Conservation (phyloP, 2,797 vertebrate species). For the Eupleurogrammus muticus region DNA sequence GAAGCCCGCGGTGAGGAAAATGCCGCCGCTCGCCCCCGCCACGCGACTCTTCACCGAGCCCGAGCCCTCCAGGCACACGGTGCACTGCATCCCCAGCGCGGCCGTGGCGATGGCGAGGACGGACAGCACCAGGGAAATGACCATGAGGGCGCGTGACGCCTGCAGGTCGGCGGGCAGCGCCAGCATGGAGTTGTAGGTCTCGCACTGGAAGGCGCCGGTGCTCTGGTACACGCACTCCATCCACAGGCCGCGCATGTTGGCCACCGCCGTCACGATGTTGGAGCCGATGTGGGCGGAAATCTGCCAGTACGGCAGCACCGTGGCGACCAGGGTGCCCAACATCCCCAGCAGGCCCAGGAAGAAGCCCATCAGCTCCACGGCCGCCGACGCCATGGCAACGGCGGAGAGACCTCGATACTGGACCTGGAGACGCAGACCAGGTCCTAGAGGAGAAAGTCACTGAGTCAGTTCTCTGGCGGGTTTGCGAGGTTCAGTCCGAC, state of each 20-base stretch:
- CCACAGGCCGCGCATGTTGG: constrained; percentile 94
- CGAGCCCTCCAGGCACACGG: constrained; percentile 87
- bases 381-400: constrained; percentile 87
- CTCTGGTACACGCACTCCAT: constrained; percentile 96
- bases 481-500: no score
- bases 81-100: constrained; percentile 93
- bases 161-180: constrained; percentile 89
- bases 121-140: constrained; percentile 90
- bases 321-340: constrained; percentile 88
- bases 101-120: constrained; percentile 83
- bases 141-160: constrained; percentile 94
- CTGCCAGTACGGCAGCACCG: constrained; percentile 92
- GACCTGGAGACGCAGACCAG: not conserved
- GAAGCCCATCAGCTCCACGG: constrained; percentile 92
- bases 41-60: constrained; percentile 85
- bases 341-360: constrained; percentile 89
- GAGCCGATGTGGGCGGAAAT: constrained; percentile 91
- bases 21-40: constrained; percentile 84
- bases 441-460: not conserved
- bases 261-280: constrained; percentile 93
- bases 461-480: not conserved
- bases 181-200: constrained; percentile 95
- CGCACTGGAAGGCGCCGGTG: constrained; percentile 95
- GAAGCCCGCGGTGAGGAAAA: constrained; percentile 89
- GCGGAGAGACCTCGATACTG: not conserved